These are phyloP conservation scores for Bungarus multicinctus DNA, from an alignment of 2,113 vertebrate genomes.

Conservation along the genomic window DNA sequence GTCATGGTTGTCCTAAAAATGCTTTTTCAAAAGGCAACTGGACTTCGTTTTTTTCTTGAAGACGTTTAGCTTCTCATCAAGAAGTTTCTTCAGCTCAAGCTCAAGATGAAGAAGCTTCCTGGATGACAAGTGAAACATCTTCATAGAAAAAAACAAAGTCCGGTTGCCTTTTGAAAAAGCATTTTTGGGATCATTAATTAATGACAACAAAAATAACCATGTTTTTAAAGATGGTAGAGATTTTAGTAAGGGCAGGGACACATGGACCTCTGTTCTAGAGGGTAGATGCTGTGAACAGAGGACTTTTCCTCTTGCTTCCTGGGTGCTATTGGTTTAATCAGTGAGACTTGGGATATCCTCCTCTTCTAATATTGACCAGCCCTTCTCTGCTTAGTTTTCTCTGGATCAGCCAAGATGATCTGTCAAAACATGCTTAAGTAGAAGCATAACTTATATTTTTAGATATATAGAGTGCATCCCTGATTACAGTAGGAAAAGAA, in stretches of 20 bases:
- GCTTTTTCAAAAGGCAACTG: too few relatives aligned
- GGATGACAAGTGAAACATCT: too few relatives aligned
- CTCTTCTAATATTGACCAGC: background rate
- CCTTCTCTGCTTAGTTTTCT: background rate
- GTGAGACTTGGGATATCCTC: background rate
- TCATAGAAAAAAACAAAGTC: too few relatives aligned
- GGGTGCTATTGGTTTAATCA: background rate
- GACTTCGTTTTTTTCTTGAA: too few relatives aligned
- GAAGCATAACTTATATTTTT: constrained; percentile 5
- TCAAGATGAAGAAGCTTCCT: too few relatives aligned
- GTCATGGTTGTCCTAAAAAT: too few relatives aligned
- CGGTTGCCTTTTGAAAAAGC: too few relatives aligned
- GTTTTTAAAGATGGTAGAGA: background rate
- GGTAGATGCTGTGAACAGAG: background rate
- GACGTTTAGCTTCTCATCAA: too few relatives aligned
- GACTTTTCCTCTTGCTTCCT: background rate
- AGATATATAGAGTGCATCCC: background rate
- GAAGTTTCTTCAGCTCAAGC: too few relatives aligned
- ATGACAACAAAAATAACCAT: background rate
- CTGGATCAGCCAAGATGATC: background rate
- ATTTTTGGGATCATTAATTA: background rate
- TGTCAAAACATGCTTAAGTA: background rate
- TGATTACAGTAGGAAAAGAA: background rate
- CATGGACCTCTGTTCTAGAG: background rate
- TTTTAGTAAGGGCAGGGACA: background rate